Evolutionary conservation across 1,140 invertebrate genomes (phyloP).

Genomic region (Drosophila nigromelanica): DNA sequence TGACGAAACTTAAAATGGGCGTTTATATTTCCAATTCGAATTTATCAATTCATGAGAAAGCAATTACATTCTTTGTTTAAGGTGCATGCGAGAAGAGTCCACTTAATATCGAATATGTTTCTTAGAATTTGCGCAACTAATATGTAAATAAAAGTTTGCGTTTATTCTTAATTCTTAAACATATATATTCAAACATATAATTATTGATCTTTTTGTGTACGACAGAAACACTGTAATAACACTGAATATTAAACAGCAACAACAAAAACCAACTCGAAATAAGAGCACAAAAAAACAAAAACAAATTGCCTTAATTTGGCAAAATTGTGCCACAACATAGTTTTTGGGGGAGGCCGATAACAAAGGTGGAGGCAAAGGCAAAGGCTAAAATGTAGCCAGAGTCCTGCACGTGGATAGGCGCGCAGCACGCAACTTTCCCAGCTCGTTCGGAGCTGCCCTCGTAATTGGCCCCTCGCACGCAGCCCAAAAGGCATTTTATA

Average conservation of each 20-base stretch:
- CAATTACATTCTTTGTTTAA: no score
- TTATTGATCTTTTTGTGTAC: conserved; percentile 35
- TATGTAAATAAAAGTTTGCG: background rate
- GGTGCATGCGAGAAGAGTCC: no score
- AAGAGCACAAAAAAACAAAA: conserved; percentile 26
- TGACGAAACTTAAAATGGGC: no score
- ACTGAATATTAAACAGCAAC: conserved; percentile 15
- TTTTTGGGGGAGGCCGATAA: background rate
- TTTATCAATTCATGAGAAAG: no score
- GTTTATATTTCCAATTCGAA: no score
- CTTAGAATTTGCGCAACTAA: background rate
- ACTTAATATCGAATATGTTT: background rate
- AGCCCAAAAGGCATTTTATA: conserved; percentile 55
- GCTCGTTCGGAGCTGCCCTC: conserved; percentile 21
- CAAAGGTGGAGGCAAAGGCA: background rate
- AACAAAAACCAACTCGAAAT: conserved; percentile 19
- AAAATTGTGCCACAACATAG: conserved; percentile 42
- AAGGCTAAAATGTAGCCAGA: conserved; percentile 2
- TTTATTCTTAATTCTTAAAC: background rate
- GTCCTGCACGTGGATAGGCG: conserved; percentile 38
- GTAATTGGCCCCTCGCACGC: conserved; percentile 69
- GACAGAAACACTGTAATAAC: conserved; percentile 13
- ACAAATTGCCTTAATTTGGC: conserved; percentile 72
- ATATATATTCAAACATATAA: conserved; percentile 42
- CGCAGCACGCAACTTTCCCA: conserved; percentile 56